Evolutionary conservation across 2,888 invertebrate genomes (phyloP).

Genomic region (Nasonia oneida): DNA sequence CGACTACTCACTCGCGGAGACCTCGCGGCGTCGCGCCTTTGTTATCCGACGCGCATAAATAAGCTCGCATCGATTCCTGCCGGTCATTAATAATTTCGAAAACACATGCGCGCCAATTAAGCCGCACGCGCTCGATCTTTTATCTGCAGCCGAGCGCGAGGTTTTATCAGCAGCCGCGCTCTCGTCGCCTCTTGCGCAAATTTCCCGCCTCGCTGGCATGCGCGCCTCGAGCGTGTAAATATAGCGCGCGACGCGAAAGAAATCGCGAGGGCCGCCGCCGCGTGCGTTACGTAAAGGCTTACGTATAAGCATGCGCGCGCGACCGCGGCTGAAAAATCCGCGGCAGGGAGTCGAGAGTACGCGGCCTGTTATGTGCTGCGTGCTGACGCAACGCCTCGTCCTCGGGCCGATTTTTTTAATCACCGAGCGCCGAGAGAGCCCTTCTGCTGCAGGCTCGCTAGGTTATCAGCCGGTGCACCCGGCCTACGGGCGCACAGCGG

Average conservation of each 20-base stretch:
- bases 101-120: slow-evolving; percentile 55
- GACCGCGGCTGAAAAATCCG: slow-evolving; percentile 23
- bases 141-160: slow-evolving; percentile 47
- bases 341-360: background rate
- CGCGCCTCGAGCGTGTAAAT: background rate
- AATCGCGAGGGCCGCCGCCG: slow-evolving; percentile 38
- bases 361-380: no score
- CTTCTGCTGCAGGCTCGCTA: no score
- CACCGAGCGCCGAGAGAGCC: no score
- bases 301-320: slow-evolving; percentile 13
- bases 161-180: slow-evolving; percentile 42
- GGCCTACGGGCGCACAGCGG: no score
- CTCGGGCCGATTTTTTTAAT: no score
- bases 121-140: slow-evolving; percentile 41
- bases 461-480: no score
- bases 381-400: no score
- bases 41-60: slow-evolving; percentile 19
- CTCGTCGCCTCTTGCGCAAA: slow-evolving; percentile 50
- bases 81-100: slow-evolving; percentile 52
- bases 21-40: background rate
- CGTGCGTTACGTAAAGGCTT: slow-evolving; percentile 48
- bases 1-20: no score
- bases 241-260: slow-evolving; percentile 24
- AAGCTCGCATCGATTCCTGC: background rate
- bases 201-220: slow-evolving; percentile 11